phyloP scores from a whole-genome alignment of 2,797 vertebrate species.

The Pangasius djambal region DNA sequence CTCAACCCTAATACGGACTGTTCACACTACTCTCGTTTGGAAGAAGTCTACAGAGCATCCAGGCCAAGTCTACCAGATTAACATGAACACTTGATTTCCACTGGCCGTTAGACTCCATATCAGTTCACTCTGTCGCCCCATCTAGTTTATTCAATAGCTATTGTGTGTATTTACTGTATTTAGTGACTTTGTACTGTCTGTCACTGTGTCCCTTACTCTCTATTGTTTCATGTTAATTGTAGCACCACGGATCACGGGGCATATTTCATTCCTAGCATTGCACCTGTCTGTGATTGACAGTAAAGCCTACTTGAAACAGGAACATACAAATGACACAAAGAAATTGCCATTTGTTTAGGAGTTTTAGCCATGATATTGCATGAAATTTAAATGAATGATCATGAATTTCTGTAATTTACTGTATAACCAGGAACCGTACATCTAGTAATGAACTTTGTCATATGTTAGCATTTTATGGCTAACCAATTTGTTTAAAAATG shows the following conservation, averaged over 20 bases:
- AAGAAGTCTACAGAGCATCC: too few species aligned
- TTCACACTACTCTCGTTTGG: too few species aligned
- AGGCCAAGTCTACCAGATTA: too few species aligned
- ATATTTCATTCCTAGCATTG: neutral
- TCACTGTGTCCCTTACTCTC: neutral
- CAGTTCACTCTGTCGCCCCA: neutral
- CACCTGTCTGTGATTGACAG: neutral
- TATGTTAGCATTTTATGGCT: conserved; percentile 67
- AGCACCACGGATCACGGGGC: neutral
- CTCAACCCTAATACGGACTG: too few species aligned
- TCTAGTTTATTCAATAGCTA: neutral
- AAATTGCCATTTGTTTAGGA: neutral
- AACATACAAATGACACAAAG: neutral
- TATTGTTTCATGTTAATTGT: neutral
- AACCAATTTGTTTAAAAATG: conserved; percentile 73
- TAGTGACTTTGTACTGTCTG: neutral
- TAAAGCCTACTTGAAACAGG: neutral
- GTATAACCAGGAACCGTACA: neutral
- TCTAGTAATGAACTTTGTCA: conserved; percentile 76
- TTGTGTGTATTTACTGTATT: neutral
- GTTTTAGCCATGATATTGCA: neutral
- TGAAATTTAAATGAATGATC: neutral
- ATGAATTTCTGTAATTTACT: neutral
- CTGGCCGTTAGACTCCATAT: neutral
- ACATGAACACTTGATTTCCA: neutral